Evolutionary conservation across 2,888 invertebrate genomes (phyloP).

Genomic region (Diplolepis rosae): DNA sequence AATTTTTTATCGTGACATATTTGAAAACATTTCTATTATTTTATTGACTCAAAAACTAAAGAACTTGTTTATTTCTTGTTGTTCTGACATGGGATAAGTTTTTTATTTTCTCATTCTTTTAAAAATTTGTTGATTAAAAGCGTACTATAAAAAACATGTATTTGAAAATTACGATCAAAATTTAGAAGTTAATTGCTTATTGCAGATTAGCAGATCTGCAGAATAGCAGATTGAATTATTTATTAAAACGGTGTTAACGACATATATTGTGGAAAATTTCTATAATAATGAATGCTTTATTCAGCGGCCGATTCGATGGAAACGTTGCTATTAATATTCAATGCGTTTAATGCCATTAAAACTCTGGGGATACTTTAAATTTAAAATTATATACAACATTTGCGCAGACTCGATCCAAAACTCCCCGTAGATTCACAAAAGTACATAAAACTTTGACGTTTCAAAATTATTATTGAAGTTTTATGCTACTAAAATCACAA

Average conservation of each 20-base stretch:
- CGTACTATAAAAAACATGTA: too few relatives aligned
- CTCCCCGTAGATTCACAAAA: background rate
- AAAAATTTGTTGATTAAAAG: too few relatives aligned
- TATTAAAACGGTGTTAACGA: slow-evolving; percentile 9
- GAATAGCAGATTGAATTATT: slow-evolving; percentile 1
- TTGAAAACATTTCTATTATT: too few relatives aligned
- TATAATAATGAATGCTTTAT: slow-evolving; percentile 7
- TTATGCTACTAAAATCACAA: background rate
- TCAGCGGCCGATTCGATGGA: background rate
- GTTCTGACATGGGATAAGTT: too few relatives aligned
- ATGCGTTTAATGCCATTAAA: slow-evolving; percentile 20
- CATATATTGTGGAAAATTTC: slow-evolving; percentile 18
- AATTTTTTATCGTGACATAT: too few relatives aligned
- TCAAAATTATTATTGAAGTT: slow-evolving; percentile 14
- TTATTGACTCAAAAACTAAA: too few relatives aligned
- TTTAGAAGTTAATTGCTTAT: too few relatives aligned
- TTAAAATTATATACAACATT: background rate
- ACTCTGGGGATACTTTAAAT: slow-evolving; percentile 27
- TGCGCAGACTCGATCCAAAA: background rate
- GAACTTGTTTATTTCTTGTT: too few relatives aligned
- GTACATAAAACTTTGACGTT: background rate
- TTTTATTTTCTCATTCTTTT: too few relatives aligned
- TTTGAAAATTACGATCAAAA: too few relatives aligned
- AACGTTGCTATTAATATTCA: slow-evolving; percentile 29
- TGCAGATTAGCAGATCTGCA: too few relatives aligned